Evolutionary conservation across 2,797 vertebrate species (phyloP), one percentile per base, ranked within the genome.

Genomic region (Xiphorhynchus erythropygius): DNA sequence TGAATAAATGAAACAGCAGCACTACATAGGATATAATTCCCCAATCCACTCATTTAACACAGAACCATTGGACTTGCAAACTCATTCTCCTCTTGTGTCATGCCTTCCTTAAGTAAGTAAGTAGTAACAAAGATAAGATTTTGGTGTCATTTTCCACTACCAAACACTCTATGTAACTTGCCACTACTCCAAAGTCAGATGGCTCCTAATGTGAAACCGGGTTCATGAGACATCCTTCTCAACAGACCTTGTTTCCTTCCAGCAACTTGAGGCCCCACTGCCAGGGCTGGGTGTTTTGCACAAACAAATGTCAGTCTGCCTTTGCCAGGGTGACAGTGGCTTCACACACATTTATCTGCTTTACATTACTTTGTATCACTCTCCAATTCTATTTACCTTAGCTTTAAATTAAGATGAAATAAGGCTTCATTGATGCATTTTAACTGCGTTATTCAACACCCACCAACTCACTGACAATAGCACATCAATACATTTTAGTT

Each of bases 401-500:
- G 74, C 59, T 92, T 65, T 87, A 89, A 73, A 93, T 92, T 89
- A 84, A 67, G 59, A 85, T 78, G 5, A 83, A 89, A 77, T 88
- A 87, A 96, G 92, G 65, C 56, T 90, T 94, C 84, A 78, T 91
- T 93, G 80, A 77, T 60, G 55, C 57, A 89, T 95, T 60, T 94
- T 97, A 89, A 79, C 80, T 53, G 1, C 25, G 3, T 87, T 89
- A 81, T 89, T 98, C 96, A 96, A 92, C 90, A 97, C 69, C 90
- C 88, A 96, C 74, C 73, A 63, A 84, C 94, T 94, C 93, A 84
- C 94, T 96, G 96, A 96, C 94, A 97, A 97, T 91, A 94, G 89
- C 84, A 96, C 78, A 97, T 89, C 91, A 56, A 96, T 95, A 90
- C 90, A 93, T 96, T 91, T 90, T 95, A 95, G 85, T 94, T 94